A percentile compares a stretch with the other conserved stretches of the same genome.
Evolutionary conservation across 2,888 invertebrate genomes (phyloP).

Genomic region (Dysmachus trigonus): DNA sequence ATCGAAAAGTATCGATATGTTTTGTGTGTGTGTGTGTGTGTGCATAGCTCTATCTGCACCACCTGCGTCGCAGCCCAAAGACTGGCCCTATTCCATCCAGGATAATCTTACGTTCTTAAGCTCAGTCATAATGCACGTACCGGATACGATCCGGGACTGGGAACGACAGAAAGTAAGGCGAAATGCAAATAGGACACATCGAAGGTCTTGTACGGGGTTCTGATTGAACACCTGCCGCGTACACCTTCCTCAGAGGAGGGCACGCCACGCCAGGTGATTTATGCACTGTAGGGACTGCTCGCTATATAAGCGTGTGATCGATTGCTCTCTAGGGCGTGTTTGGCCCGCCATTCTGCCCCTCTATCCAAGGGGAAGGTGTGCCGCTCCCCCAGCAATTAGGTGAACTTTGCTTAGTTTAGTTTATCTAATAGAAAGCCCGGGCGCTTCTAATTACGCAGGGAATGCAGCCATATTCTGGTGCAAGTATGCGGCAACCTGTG

Average conservation of each 20-base stretch:
- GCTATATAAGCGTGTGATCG: neutral
- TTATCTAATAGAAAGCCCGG: neutral
- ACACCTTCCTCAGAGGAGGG: neutral
- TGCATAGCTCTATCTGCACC: too few species aligned
- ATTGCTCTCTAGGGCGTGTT: neutral
- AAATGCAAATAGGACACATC: slow-evolving; percentile 14
- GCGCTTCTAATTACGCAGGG: neutral
- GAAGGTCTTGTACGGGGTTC: neutral
- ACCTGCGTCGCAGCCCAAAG: neutral
- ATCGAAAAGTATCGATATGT: too few species aligned
- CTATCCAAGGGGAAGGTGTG: neutral
- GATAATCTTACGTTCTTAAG: neutral
- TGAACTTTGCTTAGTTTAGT: neutral
- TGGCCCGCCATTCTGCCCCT: neutral
- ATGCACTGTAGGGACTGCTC: slow-evolving; percentile 7
- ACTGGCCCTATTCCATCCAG: neutral
- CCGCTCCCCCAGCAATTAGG: neutral
- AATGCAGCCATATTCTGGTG: neutral
- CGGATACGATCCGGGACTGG: neutral
- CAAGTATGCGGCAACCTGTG: neutral
- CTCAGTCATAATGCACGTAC: neutral
- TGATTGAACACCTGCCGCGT: neutral
- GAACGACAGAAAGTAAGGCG: neutral
- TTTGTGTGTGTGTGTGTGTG: too few species aligned
- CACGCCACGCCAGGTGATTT: neutral